phyloP scores from a whole-genome alignment of 2,888 invertebrate genomes.

The Pyrocoelia pectoralis region DNA sequence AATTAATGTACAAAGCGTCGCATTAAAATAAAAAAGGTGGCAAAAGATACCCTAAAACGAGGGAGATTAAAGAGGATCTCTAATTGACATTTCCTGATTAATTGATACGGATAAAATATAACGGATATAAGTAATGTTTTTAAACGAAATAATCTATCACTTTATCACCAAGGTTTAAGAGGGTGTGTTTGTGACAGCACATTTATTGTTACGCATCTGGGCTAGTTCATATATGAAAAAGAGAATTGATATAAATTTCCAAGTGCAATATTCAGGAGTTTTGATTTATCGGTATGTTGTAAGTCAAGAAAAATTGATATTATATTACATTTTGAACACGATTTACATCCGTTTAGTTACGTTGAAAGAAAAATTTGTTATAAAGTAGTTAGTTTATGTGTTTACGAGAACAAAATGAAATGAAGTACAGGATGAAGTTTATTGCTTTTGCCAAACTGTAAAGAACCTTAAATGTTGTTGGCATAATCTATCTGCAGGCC shows the following conservation, averaged over 20 bases:
- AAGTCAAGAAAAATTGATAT: constrained; percentile 15
- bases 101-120: constrained; percentile 19
- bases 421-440: constrained; percentile 24
- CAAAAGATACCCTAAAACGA: background rate
- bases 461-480: constrained; percentile 31
- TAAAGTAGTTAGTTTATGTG: constrained; percentile 23
- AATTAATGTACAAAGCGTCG: background rate
- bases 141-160: constrained; percentile 22
- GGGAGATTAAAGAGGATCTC: constrained; percentile 8
- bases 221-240: constrained; percentile 33
- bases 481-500: constrained; percentile 31
- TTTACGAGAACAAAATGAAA: constrained; percentile 15
- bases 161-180: constrained; percentile 29
- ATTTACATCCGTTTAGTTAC: background rate
- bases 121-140: constrained; percentile 12
- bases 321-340: background rate
- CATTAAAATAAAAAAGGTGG: background rate
- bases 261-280: constrained; percentile 31
- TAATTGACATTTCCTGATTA: constrained; percentile 21
- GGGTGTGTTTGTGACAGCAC: constrained; percentile 34
- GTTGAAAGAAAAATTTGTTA: constrained; percentile 14
- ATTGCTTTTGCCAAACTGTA: constrained; percentile 30
- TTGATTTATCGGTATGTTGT: constrained; percentile 31
- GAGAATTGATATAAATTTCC: constrained; percentile 36
- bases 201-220: constrained; percentile 38